Percentiles rank a stretch among this genome's conserved stretches.
These are phyloP conservation scores for Marmota monax DNA, from an alignment of 2,113 vertebrate genomes.

Conservation along the genomic window DNA sequence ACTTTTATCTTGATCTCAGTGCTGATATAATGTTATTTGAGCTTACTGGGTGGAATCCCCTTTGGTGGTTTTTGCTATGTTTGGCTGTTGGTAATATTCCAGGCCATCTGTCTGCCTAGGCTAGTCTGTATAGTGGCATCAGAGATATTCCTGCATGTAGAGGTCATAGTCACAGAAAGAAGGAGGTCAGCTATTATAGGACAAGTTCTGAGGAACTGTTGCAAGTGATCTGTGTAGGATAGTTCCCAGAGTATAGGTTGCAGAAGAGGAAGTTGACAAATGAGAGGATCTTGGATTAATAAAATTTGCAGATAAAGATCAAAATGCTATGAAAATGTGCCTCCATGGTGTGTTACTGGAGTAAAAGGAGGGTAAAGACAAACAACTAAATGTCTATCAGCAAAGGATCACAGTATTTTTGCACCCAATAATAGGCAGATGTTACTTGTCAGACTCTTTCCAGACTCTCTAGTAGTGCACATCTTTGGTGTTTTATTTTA, in stretches of 20 bases:
- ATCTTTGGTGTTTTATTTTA: background rate
- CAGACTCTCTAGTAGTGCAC: background rate
- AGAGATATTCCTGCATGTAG: slow-evolving; percentile 20
- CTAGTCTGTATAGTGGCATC: background rate
- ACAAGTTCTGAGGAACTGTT: background rate
- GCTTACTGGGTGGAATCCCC: background rate
- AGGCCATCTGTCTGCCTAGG: slow-evolving; percentile 68
- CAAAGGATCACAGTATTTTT: background rate
- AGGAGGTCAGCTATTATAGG: slow-evolving; percentile 35
- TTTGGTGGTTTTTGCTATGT: background rate
- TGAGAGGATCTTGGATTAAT: no score
- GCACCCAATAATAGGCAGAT: background rate
- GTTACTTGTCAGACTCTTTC: background rate
- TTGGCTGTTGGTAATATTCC: slow-evolving; percentile 53
- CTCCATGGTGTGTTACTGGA: no score
- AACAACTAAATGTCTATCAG: background rate
- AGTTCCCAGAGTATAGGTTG: background rate
- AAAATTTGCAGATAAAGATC: no score
- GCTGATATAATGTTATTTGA: background rate
- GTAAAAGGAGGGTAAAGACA: background rate
- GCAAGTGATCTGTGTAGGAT: background rate
- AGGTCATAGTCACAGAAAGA: slow-evolving; percentile 55
- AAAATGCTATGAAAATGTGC: no score
- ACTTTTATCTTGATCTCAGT: background rate
- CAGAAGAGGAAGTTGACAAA: background rate